These are phyloP conservation scores for Morinoia aosen DNA, from an alignment of 2,888 invertebrate genomes.

Conservation along the genomic window DNA sequence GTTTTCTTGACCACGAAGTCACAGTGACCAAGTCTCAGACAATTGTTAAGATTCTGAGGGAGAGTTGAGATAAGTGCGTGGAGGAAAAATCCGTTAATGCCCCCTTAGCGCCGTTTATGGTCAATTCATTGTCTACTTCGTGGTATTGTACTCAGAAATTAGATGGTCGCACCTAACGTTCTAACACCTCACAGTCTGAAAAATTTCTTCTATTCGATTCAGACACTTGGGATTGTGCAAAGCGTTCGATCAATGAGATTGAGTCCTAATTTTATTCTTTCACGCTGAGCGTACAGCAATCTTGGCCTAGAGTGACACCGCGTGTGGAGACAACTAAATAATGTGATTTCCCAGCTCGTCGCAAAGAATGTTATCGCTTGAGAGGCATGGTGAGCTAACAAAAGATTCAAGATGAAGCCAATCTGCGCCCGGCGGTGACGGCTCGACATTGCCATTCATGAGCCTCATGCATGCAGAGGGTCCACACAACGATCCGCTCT, in stretches of 20 bases:
- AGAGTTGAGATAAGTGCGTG: neutral
- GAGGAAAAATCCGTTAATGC: neutral
- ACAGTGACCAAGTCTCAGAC: neutral
- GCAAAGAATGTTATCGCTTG: neutral
- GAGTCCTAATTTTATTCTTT: neutral
- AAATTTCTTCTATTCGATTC: neutral
- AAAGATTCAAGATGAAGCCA: neutral
- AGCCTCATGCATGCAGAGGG: conserved; percentile 23
- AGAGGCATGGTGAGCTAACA: neutral
- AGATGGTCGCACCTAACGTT: too few species aligned
- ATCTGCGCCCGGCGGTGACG: neutral
- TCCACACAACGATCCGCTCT: neutral
- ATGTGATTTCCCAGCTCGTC: neutral
- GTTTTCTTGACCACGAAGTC: too few species aligned
- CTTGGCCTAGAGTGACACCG: neutral
- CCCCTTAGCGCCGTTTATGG: neutral
- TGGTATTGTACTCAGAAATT: neutral
- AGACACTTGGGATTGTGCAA: neutral
- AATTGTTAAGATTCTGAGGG: neutral
- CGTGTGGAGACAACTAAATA: neutral
- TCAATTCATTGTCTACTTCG: neutral
- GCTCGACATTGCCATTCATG: conserved; percentile 9
- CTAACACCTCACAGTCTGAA: neutral
- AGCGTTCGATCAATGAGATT: neutral
- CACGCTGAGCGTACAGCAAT: neutral